Conservation (phyloP, 2,797 vertebrate genomes). For the Melanotaenia pygmaea region DNA sequence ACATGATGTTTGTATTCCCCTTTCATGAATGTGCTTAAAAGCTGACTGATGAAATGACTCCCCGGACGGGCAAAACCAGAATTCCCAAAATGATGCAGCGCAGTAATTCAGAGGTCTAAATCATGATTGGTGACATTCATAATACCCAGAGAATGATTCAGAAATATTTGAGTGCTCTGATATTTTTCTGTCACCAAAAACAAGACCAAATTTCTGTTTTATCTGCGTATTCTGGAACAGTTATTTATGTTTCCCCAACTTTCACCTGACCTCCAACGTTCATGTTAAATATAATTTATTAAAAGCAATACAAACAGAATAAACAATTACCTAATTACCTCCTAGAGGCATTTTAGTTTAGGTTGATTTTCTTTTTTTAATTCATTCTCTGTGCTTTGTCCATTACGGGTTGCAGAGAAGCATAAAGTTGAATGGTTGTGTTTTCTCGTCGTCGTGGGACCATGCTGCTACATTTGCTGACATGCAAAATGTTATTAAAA, state of each 20-base stretch:
- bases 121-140: neutral
- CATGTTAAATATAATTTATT: neutral
- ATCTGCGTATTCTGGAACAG: neutral
- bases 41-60: neutral
- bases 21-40: conserved; percentile 26
- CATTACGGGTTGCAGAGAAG: too few species aligned
- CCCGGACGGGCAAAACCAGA: neutral
- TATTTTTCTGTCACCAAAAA: neutral
- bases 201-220: neutral
- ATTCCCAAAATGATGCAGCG: conserved; percentile 1
- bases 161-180: neutral
- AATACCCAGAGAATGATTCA: neutral
- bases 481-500: conserved; percentile 20
- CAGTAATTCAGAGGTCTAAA: conserved; percentile 11
- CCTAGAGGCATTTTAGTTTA: neutral
- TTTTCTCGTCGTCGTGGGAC: neutral
- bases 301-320: neutral
- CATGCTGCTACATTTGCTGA: conserved; percentile 14
- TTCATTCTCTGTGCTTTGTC: too few species aligned
- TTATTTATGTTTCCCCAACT: neutral
- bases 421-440: too few species aligned
- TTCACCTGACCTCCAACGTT: neutral
- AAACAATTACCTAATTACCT: neutral
- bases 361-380: too few species aligned
- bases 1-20: conserved; percentile 5